Evolutionary conservation across 2,113 vertebrate species (phyloP), one percentile per base, ranked within the genome.

Genomic region (Triplophysa tibetana): DNA sequence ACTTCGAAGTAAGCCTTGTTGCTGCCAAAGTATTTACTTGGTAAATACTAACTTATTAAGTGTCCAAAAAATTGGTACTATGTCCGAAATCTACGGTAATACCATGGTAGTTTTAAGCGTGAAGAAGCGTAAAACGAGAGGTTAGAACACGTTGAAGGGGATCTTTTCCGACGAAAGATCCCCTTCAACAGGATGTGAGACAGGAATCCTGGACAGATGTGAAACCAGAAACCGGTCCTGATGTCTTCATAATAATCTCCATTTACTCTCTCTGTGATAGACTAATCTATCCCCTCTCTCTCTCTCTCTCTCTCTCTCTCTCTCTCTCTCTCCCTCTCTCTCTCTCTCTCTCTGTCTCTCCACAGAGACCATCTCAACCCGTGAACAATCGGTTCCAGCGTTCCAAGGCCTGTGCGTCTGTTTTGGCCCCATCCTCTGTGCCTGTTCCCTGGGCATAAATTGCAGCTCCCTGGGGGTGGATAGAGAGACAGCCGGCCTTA

Each of bases 311-410:
- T 78, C 75, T 52, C 61, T 24, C n/a, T n/a, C n/a, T 78, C 75
- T 52, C 61, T 24, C 74, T 65, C 64, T 68, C 62, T 56, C 45
- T 73, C n/a, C n/a, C n/a, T n/a, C n/a, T n/a, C n/a, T n/a, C n/a
- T n/a, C n/a, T n/a, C n/a, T n/a, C n/a, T n/a, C n/a, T n/a, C n/a
- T 62, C 81, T 77, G 65, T 48, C 68, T 29, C 69, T 75, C 78
- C 83, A 80, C 76, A 86, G 85, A 89, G 85, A 87, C 63, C 64
- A 73, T 80, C 63, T 78, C 84, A 52, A 79, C 76, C 91, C 88
- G 79, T 92, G 89, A 86, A 91, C 86, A 94, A 92, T 92, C 85
- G 26, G 75, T 88, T 86, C 89, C 88, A 88, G 89, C 86, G 90
- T 73, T 45, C 41, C 33, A 77, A 65, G 81, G 79, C 87, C 67